A percentile compares a stretch with the other conserved stretches of the same genome.
phyloP scores from a whole-genome alignment of 2,113 vertebrate species.

The Cyanocitta stelleri region DNA sequence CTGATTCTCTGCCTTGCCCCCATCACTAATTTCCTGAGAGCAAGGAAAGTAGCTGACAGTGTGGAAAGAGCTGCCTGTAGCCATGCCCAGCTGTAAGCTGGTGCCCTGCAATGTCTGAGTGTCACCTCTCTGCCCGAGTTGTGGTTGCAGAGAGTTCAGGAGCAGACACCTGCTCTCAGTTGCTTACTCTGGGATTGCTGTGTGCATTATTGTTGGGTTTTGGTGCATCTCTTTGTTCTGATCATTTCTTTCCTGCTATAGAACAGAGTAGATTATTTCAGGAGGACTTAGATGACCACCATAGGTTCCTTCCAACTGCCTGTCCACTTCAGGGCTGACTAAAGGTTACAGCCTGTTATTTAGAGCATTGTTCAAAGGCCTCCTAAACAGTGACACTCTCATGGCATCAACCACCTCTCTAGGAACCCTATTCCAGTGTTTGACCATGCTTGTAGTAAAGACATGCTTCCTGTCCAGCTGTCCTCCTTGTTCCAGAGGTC shows the following conservation, averaged over 20 bases:
- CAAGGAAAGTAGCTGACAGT: background rate
- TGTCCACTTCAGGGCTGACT: background rate
- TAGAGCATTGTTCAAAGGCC: background rate
- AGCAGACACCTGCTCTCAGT: background rate
- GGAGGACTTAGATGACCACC: background rate
- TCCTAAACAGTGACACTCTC: background rate
- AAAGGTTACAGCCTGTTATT: background rate
- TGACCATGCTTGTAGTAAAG: background rate
- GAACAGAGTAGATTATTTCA: background rate
- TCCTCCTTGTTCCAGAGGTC: background rate
- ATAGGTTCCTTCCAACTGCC: background rate
- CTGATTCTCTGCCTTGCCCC: background rate
- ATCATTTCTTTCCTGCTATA: background rate
- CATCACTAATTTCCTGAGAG: background rate
- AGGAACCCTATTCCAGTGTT: background rate
- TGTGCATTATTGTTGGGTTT: background rate
- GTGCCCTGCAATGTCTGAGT: background rate
- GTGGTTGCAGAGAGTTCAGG: background rate
- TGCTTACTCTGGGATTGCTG: background rate
- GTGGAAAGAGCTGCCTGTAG: background rate
- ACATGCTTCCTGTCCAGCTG: background rate
- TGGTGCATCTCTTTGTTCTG: background rate
- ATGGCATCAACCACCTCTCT: background rate
- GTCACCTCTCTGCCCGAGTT: background rate
- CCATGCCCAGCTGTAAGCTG: accelerated